Evolutionary conservation across 1,140 invertebrate genomes (phyloP), one percentile per base, ranked within the genome.

Genomic region (Drosophila nasuta): DNA sequence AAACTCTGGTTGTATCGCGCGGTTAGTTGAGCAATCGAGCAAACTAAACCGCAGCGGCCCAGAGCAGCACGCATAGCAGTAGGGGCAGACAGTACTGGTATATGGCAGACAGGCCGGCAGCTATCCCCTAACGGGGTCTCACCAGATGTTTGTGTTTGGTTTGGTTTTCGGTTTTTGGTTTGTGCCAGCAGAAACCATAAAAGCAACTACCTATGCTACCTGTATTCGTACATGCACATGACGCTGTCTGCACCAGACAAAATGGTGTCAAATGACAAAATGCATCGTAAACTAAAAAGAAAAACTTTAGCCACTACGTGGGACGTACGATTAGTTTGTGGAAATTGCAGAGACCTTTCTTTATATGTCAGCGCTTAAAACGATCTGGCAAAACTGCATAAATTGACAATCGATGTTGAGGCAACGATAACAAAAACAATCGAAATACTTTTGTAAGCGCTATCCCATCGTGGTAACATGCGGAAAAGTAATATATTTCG

Each of bases 201-300:
- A 87, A 88, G 72, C 63, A 82, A 52, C 60, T 62, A 59, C 41
- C 69, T 56, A 43, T 49, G 38, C 8, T 59, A 65, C 66, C 65
- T 70, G 70, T 52, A 60, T 62, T 33, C 4, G 28, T 57, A 17
- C 48, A 46, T 75, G 60, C 69, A 77, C 68, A 38, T 65, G 56
- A 56, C 65, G 83, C 66, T 63, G 60, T 38, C 73, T 71, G 68
- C 46, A 28, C 33, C 72, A 82, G 82, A 79, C 83, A 75, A 88
- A 87, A 86, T 88, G 77, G 82, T 88, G 82, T 88, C 82, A 82
- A 88, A 87, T 87, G 83, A 75, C 83, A 88, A 88, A 87, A 77
- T 79, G 83, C 82, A 87, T 74, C 83, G 82, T 80, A 87, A 86
- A 82, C 64, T 69, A 48, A 56, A 60, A 60, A 17, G 62, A 67